These are phyloP conservation scores for Myotis davidii DNA, from an alignment of 2,113 vertebrate genomes.

Conservation along the genomic window DNA sequence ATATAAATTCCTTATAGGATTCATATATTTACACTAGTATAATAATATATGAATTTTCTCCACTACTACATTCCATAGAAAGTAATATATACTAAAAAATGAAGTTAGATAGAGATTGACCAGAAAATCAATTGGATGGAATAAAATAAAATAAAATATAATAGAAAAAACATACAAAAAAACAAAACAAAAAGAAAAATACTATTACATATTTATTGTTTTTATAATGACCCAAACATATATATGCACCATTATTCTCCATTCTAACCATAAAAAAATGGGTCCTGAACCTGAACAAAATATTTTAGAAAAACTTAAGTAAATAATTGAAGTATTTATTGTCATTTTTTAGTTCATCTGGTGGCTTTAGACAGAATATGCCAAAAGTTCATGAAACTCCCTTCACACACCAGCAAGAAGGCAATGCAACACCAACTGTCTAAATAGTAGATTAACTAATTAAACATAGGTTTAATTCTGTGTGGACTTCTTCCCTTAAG, in stretches of 20 bases:
- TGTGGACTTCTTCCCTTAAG: neutral
- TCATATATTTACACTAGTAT: neutral
- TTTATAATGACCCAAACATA: neutral
- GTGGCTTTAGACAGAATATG: neutral
- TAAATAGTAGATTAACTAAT: neutral
- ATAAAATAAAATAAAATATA: neutral
- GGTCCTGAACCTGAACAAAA: neutral
- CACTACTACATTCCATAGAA: neutral
- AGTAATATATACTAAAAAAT: neutral
- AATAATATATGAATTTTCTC: neutral
- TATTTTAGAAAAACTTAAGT: neutral
- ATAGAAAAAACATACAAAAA: neutral
- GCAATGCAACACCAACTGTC: neutral
- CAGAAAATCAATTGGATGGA: neutral
- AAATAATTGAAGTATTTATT: neutral
- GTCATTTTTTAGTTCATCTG: neutral
- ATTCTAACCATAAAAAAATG: neutral
- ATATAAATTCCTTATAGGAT: neutral
- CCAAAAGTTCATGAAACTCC: neutral
- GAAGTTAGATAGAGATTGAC: neutral
- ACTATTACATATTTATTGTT: neutral
- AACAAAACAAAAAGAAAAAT: neutral
- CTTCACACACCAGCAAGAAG: neutral
- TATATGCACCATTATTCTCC: neutral
- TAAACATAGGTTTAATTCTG: neutral